Conservation (phyloP, 2,888 invertebrate genomes). For the Orthosia incerta region DNA sequence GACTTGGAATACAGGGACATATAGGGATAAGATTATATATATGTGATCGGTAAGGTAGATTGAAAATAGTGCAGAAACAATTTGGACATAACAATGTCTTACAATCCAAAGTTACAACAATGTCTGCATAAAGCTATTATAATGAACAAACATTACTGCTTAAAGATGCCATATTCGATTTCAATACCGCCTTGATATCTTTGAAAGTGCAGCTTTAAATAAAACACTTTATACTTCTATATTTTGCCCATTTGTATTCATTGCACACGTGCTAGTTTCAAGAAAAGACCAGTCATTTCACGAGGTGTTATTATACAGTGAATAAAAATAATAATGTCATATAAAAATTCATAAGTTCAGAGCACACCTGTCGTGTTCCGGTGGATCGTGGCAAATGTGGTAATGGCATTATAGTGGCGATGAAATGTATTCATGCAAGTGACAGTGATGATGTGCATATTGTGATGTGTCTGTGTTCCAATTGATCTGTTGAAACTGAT, state of each 20-base stretch:
- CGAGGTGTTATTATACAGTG: slow-evolving; percentile 47
- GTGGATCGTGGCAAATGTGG: slow-evolving; percentile 28
- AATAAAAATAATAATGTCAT: slow-evolving; percentile 58
- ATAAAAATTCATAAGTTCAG: slow-evolving; percentile 59
- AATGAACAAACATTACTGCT: not conserved
- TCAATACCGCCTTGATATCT: not conserved
- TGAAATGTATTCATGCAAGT: slow-evolving; percentile 33
- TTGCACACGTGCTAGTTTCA: slow-evolving; percentile 18
- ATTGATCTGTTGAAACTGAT: slow-evolving; percentile 20
- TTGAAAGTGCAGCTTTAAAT: slow-evolving; percentile 9
- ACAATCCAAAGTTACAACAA: not conserved
- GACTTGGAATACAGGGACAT: no score
- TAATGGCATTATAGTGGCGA: slow-evolving; percentile 8
- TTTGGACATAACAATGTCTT: not conserved
- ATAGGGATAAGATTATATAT: no score
- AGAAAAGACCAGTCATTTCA: slow-evolving; percentile 33
- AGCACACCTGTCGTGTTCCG: slow-evolving; percentile 62
- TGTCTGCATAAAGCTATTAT: no score
- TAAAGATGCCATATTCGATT: slow-evolving; percentile 4
- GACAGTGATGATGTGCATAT: slow-evolving; percentile 2
- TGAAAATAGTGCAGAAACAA: no score
- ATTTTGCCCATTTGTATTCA: slow-evolving; percentile 39
- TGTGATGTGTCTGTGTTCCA: slow-evolving; percentile 13
- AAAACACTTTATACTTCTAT: slow-evolving; percentile 10
- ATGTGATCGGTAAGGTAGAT: no score